Percentiles rank a stretch among this genome's conserved stretches.
phyloP scores from a whole-genome alignment of 2,113 vertebrate genomes.

The Rana temporaria region DNA sequence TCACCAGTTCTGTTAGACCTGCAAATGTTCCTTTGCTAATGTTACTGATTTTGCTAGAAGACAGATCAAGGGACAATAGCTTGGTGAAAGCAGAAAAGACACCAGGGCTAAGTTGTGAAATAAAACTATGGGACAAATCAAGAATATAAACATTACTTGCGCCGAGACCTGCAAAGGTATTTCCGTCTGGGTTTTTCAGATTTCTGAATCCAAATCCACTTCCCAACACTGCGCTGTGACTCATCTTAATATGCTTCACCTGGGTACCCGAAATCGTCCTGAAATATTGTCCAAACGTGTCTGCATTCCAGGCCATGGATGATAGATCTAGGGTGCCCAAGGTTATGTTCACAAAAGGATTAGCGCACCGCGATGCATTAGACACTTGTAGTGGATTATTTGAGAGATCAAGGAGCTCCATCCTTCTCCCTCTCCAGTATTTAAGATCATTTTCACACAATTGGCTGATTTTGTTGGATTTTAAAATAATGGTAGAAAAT shows the following conservation, averaged over 20 bases:
- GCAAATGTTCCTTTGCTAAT: slow-evolving; percentile 51
- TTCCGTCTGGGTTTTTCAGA: slow-evolving; percentile 20
- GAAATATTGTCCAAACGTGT: slow-evolving; percentile 39
- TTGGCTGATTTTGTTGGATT: slow-evolving; percentile 51
- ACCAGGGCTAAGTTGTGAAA: slow-evolving; percentile 11
- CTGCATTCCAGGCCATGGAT: slow-evolving; percentile 36
- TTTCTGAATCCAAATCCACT: slow-evolving; percentile 58
- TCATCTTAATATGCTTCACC: slow-evolving; percentile 51
- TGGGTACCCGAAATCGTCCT: slow-evolving; percentile 13
- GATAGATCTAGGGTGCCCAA: slow-evolving; percentile 60
- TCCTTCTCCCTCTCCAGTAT: neutral
- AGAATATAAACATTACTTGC: slow-evolving; percentile 22
- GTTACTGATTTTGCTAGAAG: slow-evolving; percentile 48
- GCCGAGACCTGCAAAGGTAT: slow-evolving; percentile 53
- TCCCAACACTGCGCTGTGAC: slow-evolving; percentile 37
- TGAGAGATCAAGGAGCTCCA: slow-evolving; percentile 58
- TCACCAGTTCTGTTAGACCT: slow-evolving; percentile 42
- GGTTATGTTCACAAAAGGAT: slow-evolving; percentile 54
- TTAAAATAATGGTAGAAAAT: slow-evolving; percentile 47
- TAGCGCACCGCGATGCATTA: slow-evolving; percentile 19
- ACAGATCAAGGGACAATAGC: slow-evolving; percentile 46
- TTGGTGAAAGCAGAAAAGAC: slow-evolving; percentile 51
- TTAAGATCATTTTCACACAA: slow-evolving; percentile 57
- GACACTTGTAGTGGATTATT: slow-evolving; percentile 23
- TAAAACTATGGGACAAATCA: slow-evolving; percentile 54